Evolutionary conservation across 1,140 invertebrate genomes (phyloP).

Genomic region (Yoshiicerus persimilis): DNA sequence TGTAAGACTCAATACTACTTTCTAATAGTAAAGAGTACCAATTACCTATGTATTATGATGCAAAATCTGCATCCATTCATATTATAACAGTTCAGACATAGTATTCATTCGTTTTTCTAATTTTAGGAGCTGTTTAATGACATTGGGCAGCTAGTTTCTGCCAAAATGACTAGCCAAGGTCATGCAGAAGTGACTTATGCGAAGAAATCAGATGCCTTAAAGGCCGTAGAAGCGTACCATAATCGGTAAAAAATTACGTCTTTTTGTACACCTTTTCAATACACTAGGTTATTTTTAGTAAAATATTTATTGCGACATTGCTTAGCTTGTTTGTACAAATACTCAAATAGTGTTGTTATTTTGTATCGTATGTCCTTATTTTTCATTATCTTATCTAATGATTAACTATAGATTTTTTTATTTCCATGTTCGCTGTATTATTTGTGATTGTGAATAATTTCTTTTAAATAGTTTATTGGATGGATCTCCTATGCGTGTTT

Average conservation of each 20-base stretch:
- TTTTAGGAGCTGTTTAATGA: conserved; percentile 60
- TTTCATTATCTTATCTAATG: no score
- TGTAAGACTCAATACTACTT: no score
- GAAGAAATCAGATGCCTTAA: conserved; percentile 56
- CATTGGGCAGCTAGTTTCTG: conserved; percentile 57
- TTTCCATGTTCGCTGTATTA: no score
- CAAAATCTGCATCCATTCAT: no score
- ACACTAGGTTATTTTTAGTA: background rate
- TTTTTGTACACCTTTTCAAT: conserved; percentile 53
- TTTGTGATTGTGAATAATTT: no score
- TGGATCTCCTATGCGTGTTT: conserved; percentile 41
- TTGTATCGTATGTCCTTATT: no score
- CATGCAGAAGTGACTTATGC: conserved; percentile 58
- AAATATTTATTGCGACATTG: background rate
- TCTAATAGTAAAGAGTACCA: no score
- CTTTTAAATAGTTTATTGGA: conserved; percentile 33
- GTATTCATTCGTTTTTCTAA: background rate
- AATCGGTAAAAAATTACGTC: conserved; percentile 47
- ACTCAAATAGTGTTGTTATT: no score
- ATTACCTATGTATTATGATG: no score
- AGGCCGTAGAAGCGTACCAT: conserved; percentile 59
- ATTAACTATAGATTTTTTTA: no score
- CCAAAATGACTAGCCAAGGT: conserved; percentile 55
- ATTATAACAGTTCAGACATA: background rate
- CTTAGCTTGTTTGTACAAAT: background rate